Evolutionary conservation across 1,140 invertebrate species (phyloP).

Genomic region (Trichonephila clavipes): DNA sequence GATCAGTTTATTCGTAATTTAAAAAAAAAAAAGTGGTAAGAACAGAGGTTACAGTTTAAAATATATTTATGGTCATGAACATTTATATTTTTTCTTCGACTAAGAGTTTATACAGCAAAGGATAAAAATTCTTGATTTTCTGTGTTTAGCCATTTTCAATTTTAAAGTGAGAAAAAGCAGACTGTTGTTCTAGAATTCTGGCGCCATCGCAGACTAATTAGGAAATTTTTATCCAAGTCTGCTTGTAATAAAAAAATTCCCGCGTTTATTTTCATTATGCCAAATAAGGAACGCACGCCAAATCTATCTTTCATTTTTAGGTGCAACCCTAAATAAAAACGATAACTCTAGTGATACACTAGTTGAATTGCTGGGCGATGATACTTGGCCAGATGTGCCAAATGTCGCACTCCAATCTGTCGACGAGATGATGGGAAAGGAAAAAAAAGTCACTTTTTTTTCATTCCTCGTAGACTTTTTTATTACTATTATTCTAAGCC

Average conservation of each 20-base stretch:
- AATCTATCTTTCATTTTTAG: neutral
- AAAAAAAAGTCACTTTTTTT: neutral
- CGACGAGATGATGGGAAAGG: neutral
- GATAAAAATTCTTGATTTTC: no score
- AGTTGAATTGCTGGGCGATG: slow-evolving; percentile 20
- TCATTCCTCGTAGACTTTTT: neutral
- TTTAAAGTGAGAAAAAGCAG: no score
- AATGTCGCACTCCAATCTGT: slow-evolving; percentile 72
- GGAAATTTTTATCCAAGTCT: no score
- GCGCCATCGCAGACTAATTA: no score
- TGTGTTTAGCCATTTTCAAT: no score
- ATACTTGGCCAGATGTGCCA: slow-evolving; percentile 63
- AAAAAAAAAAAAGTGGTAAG: no score
- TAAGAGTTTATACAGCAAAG: no score
- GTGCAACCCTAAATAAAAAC: slow-evolving; percentile 6
- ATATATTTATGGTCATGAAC: no score
- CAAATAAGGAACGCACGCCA: neutral
- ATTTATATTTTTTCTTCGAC: no score
- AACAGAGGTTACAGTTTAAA: no score
- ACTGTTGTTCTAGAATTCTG: no score
- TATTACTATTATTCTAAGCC: neutral
- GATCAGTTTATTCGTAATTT: no score
- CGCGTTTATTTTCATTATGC: neutral
- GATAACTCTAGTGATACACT: slow-evolving; percentile 46
- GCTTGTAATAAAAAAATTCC: neutral